Evolutionary conservation across 1,140 invertebrate species (phyloP).

Genomic region (Caenorhabditis elegans): DNA sequence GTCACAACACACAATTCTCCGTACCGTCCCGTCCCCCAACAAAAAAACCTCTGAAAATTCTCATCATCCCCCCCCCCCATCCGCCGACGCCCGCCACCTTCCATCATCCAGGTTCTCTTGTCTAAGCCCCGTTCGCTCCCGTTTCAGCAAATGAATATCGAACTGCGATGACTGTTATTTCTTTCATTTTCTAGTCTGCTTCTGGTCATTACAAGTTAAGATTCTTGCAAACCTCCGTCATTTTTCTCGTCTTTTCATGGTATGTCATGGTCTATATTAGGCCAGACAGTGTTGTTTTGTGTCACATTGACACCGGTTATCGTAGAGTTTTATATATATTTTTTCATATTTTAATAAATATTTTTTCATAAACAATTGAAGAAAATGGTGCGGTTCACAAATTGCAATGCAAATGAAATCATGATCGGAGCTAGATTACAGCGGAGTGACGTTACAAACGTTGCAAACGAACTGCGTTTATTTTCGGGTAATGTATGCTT

Average conservation of each 20-base stretch:
- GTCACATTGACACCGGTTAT: not conserved
- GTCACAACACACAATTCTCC: not conserved
- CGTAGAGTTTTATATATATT: not conserved
- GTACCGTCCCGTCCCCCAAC: no score
- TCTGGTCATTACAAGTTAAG: not conserved
- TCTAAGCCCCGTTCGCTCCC: not conserved
- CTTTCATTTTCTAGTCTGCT: not conserved
- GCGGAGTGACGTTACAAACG: no score
- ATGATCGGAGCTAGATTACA: no score
- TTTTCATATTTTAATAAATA: no score
- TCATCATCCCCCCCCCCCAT: not conserved
- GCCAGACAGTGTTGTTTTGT: not conserved
- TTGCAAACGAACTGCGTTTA: no score
- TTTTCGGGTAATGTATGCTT: no score
- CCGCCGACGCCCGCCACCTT: not conserved
- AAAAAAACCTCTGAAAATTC: constrained; percentile 13
- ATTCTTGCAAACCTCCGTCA: not conserved
- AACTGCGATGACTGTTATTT: no score
- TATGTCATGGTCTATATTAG: not conserved
- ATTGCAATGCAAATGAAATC: no score
- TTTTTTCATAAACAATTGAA: no score
- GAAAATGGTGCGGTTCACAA: no score
- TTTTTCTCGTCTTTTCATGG: not conserved
- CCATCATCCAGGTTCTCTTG: not conserved
- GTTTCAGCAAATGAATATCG: not conserved